phyloP scores from a whole-genome alignment of 2,113 vertebrate genomes.

The Megaleporinus macrocephalus region DNA sequence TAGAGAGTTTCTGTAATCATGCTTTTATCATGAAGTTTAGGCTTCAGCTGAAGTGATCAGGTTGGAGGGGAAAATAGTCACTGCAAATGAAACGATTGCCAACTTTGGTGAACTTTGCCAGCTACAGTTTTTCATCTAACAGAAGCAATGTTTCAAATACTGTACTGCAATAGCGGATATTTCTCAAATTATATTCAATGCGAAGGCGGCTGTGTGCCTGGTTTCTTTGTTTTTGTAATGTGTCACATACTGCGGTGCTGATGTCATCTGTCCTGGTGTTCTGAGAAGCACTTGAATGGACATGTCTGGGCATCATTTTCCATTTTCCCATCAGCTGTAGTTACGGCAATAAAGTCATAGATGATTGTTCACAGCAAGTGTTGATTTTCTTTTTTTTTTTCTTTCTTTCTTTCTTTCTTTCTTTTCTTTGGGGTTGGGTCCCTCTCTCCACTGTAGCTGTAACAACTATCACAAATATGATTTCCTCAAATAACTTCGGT shows the following conservation, averaged over 20 bases:
- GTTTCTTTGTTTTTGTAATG: background rate
- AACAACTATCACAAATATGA: background rate
- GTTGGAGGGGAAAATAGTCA: no score
- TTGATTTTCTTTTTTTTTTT: background rate
- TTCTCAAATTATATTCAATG: constrained; percentile 27
- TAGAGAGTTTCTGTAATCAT: constrained; percentile 17
- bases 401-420: background rate
- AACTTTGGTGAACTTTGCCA: background rate
- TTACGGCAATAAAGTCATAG: constrained; percentile 14
- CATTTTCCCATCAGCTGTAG: constrained; percentile 34
- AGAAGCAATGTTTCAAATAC: constrained; percentile 10
- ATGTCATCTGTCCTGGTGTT: constrained; percentile 40
- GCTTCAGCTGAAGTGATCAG: background rate
- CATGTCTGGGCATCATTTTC: constrained; percentile 39
- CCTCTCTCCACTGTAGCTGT: background rate
- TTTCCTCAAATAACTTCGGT: background rate
- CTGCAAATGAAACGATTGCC: background rate
- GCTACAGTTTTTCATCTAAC: constrained; percentile 3
- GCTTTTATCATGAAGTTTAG: background rate
- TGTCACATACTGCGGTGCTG: constrained; percentile 21
- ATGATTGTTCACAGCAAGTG: constrained; percentile 30
- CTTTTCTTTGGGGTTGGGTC: no score
- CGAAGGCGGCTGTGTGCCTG: constrained; percentile 5
- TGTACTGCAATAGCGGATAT: background rate
- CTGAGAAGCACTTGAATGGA: constrained; percentile 34